Evolutionary conservation across 2,888 invertebrate species (phyloP), one percentile per base, ranked within the genome.

Genomic region (Eurytoma adleriae): DNA sequence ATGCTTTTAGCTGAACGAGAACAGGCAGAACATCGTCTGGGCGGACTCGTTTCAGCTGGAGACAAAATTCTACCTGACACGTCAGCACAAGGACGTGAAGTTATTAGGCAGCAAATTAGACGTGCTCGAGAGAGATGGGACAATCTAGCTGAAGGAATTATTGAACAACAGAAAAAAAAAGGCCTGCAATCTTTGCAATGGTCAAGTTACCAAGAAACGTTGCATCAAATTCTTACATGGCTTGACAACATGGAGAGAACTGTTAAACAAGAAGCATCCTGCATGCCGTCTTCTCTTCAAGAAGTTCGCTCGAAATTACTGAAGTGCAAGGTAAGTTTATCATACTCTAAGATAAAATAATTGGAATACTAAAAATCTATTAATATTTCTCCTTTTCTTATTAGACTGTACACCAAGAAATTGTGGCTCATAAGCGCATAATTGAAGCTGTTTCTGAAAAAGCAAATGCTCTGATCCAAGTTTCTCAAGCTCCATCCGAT

Each of bases 1-100:
- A 92, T 95, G 1, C 91, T 96, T 72, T 89, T 95, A 69, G 92
- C 96, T 13, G 98, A 98, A 88, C 94, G 94, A 84, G 97, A 98
- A 84, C 95, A 96, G 87, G 97, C 96, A 1, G 95, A 96, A 85
- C 94, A 95, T 85, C 94, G 96, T 85, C 92, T 98, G 52, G 93
- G 94, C 74, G 93, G 94, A 57, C 91, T 97, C 20, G 95, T 95
- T 16, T 93, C 94, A 3, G 93, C 95, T 0, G 97, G 97, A 2
- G 98, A 99, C 88, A 95, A 96, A 89, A 94, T 98, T n/a, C 93
- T 97, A 82, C 96, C 98, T 0, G 97, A 97, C 90, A 99, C 98
- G 2, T 96, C 98, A 13, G 95, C 98, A 0, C 95, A 95, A 85
- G 98, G 98, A 0, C 93, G 98, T 82, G 98, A 99, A 90, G 94